A percentile compares a stretch with the other conserved stretches of the same genome.
Conservation (phyloP, 2,797 vertebrate species). For the Alosa sapidissima region DNA sequence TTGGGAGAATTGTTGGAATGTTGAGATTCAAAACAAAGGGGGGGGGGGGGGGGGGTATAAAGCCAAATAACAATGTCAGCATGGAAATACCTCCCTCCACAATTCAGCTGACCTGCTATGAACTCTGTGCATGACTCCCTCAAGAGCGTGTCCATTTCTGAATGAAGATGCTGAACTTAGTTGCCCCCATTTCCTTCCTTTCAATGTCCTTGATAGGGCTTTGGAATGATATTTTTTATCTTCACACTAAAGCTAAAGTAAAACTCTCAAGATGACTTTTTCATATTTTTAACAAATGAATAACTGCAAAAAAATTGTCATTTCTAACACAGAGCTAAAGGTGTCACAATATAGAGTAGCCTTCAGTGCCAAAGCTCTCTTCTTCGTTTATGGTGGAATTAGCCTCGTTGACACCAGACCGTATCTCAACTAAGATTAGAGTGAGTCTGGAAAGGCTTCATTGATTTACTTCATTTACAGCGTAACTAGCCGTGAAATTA, state of each 20-base stretch:
- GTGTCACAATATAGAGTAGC: not conserved
- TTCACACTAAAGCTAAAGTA: conserved; percentile 42
- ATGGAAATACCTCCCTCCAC: conserved; percentile 3
- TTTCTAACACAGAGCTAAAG: not conserved
- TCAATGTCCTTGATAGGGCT: conserved; percentile 31
- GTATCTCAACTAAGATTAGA: too few species aligned
- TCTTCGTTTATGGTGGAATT: too few species aligned
- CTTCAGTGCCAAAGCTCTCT: too few species aligned
- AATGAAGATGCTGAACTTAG: conserved; percentile 29
- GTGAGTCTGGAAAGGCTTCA: too few species aligned
- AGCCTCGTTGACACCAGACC: too few species aligned
- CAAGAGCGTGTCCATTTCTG: conserved; percentile 33
- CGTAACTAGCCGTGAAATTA: too few species aligned
- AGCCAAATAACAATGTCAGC: conserved; percentile 30
- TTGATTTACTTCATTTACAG: too few species aligned
- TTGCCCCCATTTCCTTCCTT: not conserved
- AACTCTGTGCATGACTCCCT: conserved; percentile 35
- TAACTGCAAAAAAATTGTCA: not conserved
- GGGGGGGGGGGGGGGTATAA: conserved; percentile 14
- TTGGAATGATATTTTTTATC: conserved; percentile 45
- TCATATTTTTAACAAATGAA: not conserved
- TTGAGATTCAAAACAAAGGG: conserved; percentile 24
- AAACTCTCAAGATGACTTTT: conserved; percentile 43
- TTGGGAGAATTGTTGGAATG: not conserved
- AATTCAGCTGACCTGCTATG: conserved; percentile 10